Percentiles rank a stretch among this genome's conserved stretches.
Evolutionary conservation across 1,140 invertebrate species (phyloP).

Genomic region (Camponotus pennsylvanicus): DNA sequence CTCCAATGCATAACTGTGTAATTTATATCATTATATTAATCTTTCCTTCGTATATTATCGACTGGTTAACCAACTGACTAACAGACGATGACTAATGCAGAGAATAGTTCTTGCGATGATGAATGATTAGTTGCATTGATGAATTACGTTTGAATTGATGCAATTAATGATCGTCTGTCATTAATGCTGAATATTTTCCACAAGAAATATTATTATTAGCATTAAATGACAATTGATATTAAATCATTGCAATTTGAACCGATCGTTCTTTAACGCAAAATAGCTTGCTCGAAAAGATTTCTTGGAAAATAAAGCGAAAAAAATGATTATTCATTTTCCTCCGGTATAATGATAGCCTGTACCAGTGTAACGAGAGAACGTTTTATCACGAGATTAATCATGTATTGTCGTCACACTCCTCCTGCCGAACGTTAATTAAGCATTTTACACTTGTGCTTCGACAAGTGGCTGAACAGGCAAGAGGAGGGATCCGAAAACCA

Average conservation of each 20-base stretch:
- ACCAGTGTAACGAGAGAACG: conserved; percentile 4
- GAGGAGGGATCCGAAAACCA: background rate
- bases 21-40: conserved; percentile 66
- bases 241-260: conserved; percentile 59
- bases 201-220: background rate
- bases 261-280: conserved; percentile 28
- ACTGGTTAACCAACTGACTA: background rate
- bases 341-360: background rate
- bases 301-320: background rate
- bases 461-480: background rate
- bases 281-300: background rate
- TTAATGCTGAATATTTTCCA: background rate
- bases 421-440: conserved; percentile 13
- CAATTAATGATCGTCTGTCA: background rate
- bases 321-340: background rate
- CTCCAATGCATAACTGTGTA: conserved; percentile 45
- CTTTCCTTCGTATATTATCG: conserved; percentile 42
- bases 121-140: background rate
- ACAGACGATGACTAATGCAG: background rate
- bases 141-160: background rate
- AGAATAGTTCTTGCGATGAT: background rate
- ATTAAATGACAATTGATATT: background rate
- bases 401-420: background rate
- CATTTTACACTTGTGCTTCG: conserved; percentile 41
- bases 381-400: conserved; percentile 19